phyloP scores from a whole-genome alignment of 2,888 invertebrate genomes.

The Xylophagus ater region DNA sequence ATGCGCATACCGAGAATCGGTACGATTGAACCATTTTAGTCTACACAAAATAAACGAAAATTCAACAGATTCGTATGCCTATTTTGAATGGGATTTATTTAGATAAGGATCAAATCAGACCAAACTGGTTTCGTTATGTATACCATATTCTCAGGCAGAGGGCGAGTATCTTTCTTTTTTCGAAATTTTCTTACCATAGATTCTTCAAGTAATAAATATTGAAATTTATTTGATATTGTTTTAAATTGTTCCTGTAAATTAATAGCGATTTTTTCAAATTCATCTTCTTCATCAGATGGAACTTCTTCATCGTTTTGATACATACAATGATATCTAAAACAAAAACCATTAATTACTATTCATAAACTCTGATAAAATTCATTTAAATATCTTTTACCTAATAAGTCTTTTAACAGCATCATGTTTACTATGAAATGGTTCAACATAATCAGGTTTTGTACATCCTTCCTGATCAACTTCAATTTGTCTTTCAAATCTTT shows the following conservation, averaged over 20 bases:
- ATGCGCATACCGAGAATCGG: too few relatives aligned
- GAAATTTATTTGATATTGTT: constrained; percentile 61
- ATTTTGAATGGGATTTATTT: too few relatives aligned
- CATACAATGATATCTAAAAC: constrained; percentile 56
- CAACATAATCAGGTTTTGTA: constrained; percentile 58
- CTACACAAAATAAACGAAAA: too few relatives aligned
- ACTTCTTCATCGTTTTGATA: constrained; percentile 48
- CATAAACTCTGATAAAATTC: constrained; percentile 1
- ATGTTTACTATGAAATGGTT: constrained; percentile 56
- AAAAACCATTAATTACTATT: constrained; percentile 2
- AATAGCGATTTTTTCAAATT: constrained; percentile 55
- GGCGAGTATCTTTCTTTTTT: not conserved
- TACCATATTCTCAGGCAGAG: too few relatives aligned
- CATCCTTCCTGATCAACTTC: constrained; percentile 65
- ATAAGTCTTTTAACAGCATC: constrained; percentile 67
- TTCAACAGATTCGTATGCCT: too few relatives aligned
- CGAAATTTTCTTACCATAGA: constrained; percentile 53
- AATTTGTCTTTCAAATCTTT: constrained; percentile 63
- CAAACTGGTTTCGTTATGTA: too few relatives aligned
- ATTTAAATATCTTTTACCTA: constrained; percentile 28
- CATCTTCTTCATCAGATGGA: constrained; percentile 55
- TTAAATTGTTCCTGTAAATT: constrained; percentile 59
- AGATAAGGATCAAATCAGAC: too few relatives aligned
- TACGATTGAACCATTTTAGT: too few relatives aligned
- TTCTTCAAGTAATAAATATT: constrained; percentile 59